Conservation (phyloP, 2,797 vertebrate genomes). For the Mus caroli region DNA sequence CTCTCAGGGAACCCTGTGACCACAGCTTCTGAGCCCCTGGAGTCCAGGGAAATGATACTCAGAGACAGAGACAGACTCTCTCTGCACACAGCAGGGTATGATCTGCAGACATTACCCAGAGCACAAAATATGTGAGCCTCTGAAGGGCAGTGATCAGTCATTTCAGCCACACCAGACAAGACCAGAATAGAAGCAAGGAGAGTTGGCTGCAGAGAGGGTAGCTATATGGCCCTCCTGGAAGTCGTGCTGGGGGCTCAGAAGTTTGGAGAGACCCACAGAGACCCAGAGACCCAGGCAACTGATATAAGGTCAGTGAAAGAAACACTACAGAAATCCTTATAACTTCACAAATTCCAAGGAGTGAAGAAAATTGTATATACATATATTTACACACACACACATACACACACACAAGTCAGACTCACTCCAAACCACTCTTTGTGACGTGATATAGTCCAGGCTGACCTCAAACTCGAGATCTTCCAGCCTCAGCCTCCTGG, state of each 20-base stretch:
- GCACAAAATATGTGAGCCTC: neutral
- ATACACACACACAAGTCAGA: neutral
- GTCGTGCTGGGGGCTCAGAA: neutral
- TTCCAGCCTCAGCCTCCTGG: neutral
- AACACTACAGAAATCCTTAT: neutral
- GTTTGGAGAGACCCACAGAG: neutral
- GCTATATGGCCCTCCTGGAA: conserved; percentile 10
- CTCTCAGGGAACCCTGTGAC: neutral
- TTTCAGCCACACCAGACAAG: conserved; percentile 13
- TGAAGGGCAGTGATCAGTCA: conserved; percentile 67
- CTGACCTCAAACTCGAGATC: neutral
- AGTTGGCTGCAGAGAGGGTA: neutral
- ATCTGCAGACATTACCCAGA: conserved; percentile 2
- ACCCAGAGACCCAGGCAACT: neutral
- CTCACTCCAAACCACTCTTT: neutral
- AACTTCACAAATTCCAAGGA: neutral
- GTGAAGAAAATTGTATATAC: neutral
- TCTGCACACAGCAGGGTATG: neutral
- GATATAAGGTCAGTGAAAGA: neutral
- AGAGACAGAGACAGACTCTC: neutral
- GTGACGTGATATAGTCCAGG: neutral
- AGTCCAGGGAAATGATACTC: neutral
- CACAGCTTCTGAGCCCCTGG: neutral
- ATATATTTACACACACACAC: neutral
- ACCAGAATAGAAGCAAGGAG: conserved; percentile 59